Base-by-base conservation (phyloP, 2,113 vertebrate species). In the Rhinolophus sinicus region DNA sequence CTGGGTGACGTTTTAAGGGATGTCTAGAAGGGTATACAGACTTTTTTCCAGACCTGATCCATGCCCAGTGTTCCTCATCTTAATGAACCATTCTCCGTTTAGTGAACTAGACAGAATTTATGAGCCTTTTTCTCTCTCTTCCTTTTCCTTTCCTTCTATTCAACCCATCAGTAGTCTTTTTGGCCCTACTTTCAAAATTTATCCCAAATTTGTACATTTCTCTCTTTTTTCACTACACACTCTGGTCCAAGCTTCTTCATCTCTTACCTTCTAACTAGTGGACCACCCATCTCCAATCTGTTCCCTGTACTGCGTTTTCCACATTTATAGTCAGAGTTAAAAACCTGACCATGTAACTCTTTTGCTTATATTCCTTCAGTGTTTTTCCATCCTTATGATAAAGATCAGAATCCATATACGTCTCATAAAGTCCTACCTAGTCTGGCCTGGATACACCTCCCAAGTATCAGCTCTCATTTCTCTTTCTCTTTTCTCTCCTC, bases 361-460 rank as follows among this genome's bases (percentile, higher is more conserved):
- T 94, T 90, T 84, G 54, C 60, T 91, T 91, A 69, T 95, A 93
- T 58, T 91, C 40, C 40, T 73, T 70, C 8, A 44, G 9, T 52
- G 22, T 82, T 91, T 91, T 77, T 33, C 56, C 22, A 52, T 11
- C 13, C 15, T 89, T 75, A 65, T 4, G 28, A 87, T 72, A 58
- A 86, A 75, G 28, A 21, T 67, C 70, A 72, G 62, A 88, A 33
- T 60, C 60, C 22, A 35, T 33, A 1, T 13, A 7, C 70, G 77
- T 54, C 54, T 91, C 22, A 21, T 30, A 24, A 24, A 19, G 10
- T 19, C n/a, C n/a, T 89, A 24, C 60, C 19, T 58, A 64, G 65
- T 58, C 85, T 76, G 81, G 65, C 47, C 24, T 38, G 38, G 30
- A 22, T 65, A 62, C 50, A 65, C 58, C 14, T 65, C 10, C 60